Conservation (phyloP, 2,113 vertebrate species). For the Podarcis cretensis region DNA sequence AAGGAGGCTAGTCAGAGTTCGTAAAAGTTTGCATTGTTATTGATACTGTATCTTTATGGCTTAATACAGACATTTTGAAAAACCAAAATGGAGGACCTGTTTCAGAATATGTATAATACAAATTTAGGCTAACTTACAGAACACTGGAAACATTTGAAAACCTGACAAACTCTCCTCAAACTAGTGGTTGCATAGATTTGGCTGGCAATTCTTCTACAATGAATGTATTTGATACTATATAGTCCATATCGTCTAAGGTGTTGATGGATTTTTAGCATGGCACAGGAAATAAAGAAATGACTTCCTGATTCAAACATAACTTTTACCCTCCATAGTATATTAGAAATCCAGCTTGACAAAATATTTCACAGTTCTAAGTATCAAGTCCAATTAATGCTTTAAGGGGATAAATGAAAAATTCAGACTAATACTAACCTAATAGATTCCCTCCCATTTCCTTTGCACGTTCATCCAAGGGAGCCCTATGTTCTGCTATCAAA, state of each 20-base stretch:
- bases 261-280: neutral
- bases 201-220: neutral
- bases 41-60: conserved; percentile 33
- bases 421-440: neutral
- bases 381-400: neutral
- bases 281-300: neutral
- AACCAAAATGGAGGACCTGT: conserved; percentile 8
- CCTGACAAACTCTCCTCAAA: neutral
- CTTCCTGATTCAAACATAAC: neutral
- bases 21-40: conserved; percentile 28
- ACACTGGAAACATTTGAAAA: neutral
- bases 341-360: neutral
- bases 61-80: conserved; percentile 36
- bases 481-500: neutral
- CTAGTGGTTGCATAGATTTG: neutral
- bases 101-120: conserved; percentile 6
- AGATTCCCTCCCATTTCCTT: neutral
- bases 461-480: neutral
- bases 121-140: conserved; percentile 31
- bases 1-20: conserved; percentile 56
- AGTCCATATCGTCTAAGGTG: neutral
- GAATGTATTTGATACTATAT: neutral
- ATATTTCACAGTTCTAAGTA: neutral
- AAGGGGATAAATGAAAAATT: neutral
- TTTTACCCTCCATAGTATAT: neutral